phyloP scores from a whole-genome alignment of 2,888 invertebrate species.

The Melinaea menophilus region DNA sequence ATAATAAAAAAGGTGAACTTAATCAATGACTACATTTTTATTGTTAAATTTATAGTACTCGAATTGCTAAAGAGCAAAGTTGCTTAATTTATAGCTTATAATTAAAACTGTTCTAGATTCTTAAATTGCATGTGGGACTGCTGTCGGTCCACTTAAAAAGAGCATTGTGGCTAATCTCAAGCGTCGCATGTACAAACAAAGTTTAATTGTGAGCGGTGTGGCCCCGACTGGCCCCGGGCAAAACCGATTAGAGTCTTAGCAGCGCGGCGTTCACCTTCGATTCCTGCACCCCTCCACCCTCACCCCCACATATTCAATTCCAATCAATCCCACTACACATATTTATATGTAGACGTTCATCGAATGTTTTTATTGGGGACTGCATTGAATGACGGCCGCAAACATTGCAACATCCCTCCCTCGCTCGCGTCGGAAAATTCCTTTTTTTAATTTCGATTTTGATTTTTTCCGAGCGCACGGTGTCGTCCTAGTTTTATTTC shows the following conservation, averaged over 20 bases:
- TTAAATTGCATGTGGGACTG: conserved; percentile 71
- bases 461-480: conserved; percentile 73
- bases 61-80: conserved; percentile 1
- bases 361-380: conserved; percentile 74
- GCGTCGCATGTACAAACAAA: conserved; percentile 77
- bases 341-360: conserved; percentile 70
- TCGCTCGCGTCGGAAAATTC: conserved; percentile 60
- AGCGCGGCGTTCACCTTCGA: conserved; percentile 71
- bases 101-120: conserved; percentile 61
- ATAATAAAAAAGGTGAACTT: no score
- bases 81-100: conserved; percentile 41
- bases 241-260: conserved; percentile 78
- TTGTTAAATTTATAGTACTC: background rate
- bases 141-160: conserved; percentile 74
- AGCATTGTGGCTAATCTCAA: conserved; percentile 75
- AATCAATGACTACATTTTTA: no score
- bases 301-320: conserved; percentile 74
- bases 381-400: conserved; percentile 76
- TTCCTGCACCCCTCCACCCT: conserved; percentile 47
- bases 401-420: conserved; percentile 72
- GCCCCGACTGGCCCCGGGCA: conserved; percentile 56
- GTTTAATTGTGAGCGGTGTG: conserved; percentile 73
- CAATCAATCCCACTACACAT: conserved; percentile 75
- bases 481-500: conserved; percentile 74
- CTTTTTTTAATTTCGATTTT: conserved; percentile 78